Conservation (phyloP, 2,113 vertebrate species). For the Brachirus orientalis region DNA sequence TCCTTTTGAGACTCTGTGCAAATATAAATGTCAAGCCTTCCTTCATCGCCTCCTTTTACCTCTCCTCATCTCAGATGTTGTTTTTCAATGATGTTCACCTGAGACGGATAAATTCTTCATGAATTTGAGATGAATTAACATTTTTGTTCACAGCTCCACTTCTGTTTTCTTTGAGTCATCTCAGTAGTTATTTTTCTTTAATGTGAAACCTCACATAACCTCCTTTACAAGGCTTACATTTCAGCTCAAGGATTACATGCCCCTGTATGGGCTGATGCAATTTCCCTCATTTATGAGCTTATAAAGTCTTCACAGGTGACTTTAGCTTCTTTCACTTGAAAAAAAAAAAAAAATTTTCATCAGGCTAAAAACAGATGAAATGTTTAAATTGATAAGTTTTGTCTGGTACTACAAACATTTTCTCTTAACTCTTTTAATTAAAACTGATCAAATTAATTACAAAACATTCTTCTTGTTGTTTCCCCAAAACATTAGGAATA, state of each 20-base stretch:
- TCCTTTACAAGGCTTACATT: conserved; percentile 40
- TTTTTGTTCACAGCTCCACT: conserved; percentile 18
- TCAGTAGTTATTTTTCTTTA: neutral
- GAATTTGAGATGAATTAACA: conserved; percentile 27
- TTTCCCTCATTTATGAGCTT: conserved; percentile 12
- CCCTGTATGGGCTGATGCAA: conserved; percentile 1
- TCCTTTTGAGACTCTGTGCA: conserved; percentile 38
- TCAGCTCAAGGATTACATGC: conserved; percentile 45
- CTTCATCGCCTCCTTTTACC: conserved; percentile 13
- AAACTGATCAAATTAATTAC: too few species aligned
- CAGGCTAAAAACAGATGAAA: conserved; percentile 27
- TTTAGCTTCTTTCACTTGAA: conserved; percentile 28
- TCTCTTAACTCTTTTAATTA: too few species aligned
- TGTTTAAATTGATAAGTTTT: conserved; percentile 5
- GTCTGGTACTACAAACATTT: too few species aligned
- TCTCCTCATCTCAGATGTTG: conserved; percentile 6
- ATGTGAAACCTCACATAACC: conserved; percentile 21
- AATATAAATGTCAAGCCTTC: conserved; percentile 61
- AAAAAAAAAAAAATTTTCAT: conserved; percentile 31
- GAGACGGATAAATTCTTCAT: conserved; percentile 30
- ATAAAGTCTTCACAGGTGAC: conserved; percentile 20
- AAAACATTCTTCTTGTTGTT: neutral
- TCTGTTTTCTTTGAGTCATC: conserved; percentile 30
- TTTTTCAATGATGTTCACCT: conserved; percentile 22
- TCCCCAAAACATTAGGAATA: neutral